Base-by-base conservation (phyloP, 2,888 invertebrate species). In the Lepidocyrtinus sp. region DNA sequence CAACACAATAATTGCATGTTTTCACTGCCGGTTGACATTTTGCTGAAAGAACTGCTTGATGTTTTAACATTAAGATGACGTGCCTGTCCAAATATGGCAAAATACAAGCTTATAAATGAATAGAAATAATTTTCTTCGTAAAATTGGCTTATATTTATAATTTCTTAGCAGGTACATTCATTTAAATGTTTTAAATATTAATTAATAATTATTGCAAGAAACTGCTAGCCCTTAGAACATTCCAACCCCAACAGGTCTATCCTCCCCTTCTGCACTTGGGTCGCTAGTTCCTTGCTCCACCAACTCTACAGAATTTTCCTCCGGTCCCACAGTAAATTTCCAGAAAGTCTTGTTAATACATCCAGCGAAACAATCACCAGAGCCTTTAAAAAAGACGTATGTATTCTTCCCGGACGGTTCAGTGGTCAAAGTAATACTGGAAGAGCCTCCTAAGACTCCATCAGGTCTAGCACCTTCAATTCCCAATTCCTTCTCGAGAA, bases 291-390 rank as follows among this genome's bases (percentile, higher is more conserved):
- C 46, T 22, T 79, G 62, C 46, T 64, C 61, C 9, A 65, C 74
- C 19, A 64, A 59, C 24, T 69, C 15, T 17, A 70, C 64, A n/a
- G n/a, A 45, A 3, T 68, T 25, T 19, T 71, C 59, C 9, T 45
- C 63, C 22, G 67, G 62, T 0, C 45, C 62, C n/a, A 75, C 75
- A 15, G 65, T 67, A 19, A 71, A 80, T 9, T 75, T 70, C 65
- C 70, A 74, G 50, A 70, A 82, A n/a, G 45, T 36, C 36, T 80
- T 82, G 36, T 82, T 62, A 25, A 82, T 82, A 24, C 82, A 82
- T 5, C 80, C 80, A n/a, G 82, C 26, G 0, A 27, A 26, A 46
- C 82, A 82, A 50, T 82, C 82, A 0, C 82, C 82, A 21, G 64
- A 77, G 1, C 82, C 80, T 7, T 36, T 71, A 22, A 59, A 64